phyloP scores from a whole-genome alignment of 2,888 invertebrate genomes.

The Maniola hyperantus region DNA sequence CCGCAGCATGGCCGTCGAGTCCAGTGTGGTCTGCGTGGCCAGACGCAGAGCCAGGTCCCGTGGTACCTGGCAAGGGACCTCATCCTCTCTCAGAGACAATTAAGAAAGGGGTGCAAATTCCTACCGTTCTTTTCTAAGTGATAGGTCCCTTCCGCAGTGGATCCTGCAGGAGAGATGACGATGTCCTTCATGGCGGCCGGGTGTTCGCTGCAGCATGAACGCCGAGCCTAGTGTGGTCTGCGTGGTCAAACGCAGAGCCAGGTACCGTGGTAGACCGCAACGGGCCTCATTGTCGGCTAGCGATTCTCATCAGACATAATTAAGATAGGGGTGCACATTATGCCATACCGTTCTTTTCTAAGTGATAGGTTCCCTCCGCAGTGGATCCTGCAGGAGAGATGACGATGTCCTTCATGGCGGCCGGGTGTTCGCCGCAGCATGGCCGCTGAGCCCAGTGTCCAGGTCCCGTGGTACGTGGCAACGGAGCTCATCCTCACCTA shows the following conservation, averaged over 20 bases:
- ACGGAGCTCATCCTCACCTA: no score
- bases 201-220: slow-evolving; percentile 92
- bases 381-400: no score
- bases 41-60: slow-evolving; percentile 92
- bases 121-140: slow-evolving; percentile 88
- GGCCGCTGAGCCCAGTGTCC: no score
- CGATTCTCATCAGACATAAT: slow-evolving; percentile 86
- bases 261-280: slow-evolving; percentile 94
- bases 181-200: slow-evolving; percentile 96
- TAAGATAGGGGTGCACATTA: not conserved
- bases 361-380: not conserved
- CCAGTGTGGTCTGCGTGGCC: slow-evolving; percentile 96
- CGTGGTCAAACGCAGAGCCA: slow-evolving; percentile 93
- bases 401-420: slow-evolving; percentile 95
- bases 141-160: slow-evolving; percentile 95
- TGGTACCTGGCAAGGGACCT: no score
- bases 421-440: no score
- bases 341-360: slow-evolving; percentile 83
- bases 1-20: no score
- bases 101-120: not conserved
- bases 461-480: no score
- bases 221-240: slow-evolving; percentile 97
- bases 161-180: slow-evolving; percentile 97
- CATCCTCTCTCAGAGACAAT: no score
- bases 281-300: slow-evolving; percentile 97